These are phyloP conservation scores for Ctenomys sociabilis DNA, from an alignment of 2,113 vertebrate species.

Conservation along the genomic window DNA sequence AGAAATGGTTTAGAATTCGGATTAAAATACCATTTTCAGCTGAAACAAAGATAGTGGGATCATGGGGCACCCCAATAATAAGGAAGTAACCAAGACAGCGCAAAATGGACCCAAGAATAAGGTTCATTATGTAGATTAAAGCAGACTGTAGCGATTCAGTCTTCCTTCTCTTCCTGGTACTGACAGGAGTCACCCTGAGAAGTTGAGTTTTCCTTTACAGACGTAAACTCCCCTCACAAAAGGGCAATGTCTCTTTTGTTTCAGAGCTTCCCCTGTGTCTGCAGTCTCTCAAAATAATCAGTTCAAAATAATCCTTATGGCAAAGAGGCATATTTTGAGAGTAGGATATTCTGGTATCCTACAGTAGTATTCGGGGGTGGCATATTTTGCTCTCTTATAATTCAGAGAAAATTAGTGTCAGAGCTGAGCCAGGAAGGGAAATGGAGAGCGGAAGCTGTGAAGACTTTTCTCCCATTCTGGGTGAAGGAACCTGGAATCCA, in stretches of 20 bases:
- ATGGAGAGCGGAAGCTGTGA: background rate
- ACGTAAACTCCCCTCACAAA: background rate
- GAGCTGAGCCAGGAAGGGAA: background rate
- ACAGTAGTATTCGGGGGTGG: constrained; percentile 28
- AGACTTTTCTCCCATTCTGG: background rate
- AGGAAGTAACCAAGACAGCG: background rate
- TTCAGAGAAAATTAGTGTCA: constrained; percentile 48
- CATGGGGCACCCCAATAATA: background rate
- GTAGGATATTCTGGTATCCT: constrained; percentile 46
- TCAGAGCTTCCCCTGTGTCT: background rate
- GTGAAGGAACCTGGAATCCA: background rate
- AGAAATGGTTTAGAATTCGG: background rate
- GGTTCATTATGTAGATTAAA: background rate
- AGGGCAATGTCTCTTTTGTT: background rate
- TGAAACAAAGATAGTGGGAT: background rate
- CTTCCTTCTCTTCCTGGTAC: background rate
- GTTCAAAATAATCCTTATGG: constrained; percentile 25
- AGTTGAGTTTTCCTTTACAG: background rate
- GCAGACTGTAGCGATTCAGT: background rate
- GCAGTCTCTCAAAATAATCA: constrained; percentile 54
- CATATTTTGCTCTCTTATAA: constrained; percentile 36
- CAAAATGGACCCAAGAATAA: background rate
- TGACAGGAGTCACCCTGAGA: background rate
- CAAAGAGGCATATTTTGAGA: constrained; percentile 46
- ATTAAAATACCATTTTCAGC: background rate